Evolutionary conservation across 2,113 vertebrate species (phyloP), one percentile per base, ranked within the genome.

Genomic region (Pseudorectes ferrugineus): DNA sequence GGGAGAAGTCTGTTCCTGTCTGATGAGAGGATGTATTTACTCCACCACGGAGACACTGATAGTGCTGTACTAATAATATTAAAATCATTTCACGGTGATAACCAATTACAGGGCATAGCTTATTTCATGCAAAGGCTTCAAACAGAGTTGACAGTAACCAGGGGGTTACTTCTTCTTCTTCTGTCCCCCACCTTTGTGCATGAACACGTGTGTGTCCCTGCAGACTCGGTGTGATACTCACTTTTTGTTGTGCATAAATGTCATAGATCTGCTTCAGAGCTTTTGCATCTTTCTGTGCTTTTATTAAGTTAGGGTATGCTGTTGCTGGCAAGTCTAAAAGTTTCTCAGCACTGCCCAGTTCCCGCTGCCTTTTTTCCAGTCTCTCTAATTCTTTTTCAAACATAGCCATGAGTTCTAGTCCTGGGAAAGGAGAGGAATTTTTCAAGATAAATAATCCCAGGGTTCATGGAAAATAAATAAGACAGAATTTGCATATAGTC

Each of bases 251-350:
- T 61, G 96, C 96, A 62, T 98, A 99, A 73, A 99, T 96, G 14
- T 98, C 98, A 46, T 99, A 99, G 85, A 99, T 97, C 92, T 97
- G 95, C 90, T 97, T 97, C 70, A 99, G 95, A 40, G 98, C 98
- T 0, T 77, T 95, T 97, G 99, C 98, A 66, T 99, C 98, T 89
- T 98, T 98, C 95, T 99, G 99, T 28, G 99, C 98, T 54, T 95
- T 97, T 11, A 98, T 61, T 55, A 99, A 94, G 43, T 98, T 98
- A 1, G 99, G 98, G 66, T 99, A 99, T 65, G 93, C 66, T 3
- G 98, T 98, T 82, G 98, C 96, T 4, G 98, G 97, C 33, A 99
- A 97, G 63, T 98, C 98, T 38, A 99, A 97, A 68, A 99, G 98
- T 80, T 99, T 99, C 96, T 99, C 98, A 8, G 98, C 98, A 33